Evolutionary conservation across 2,888 invertebrate genomes (phyloP).

Genomic region (Callimorpha dominula): DNA sequence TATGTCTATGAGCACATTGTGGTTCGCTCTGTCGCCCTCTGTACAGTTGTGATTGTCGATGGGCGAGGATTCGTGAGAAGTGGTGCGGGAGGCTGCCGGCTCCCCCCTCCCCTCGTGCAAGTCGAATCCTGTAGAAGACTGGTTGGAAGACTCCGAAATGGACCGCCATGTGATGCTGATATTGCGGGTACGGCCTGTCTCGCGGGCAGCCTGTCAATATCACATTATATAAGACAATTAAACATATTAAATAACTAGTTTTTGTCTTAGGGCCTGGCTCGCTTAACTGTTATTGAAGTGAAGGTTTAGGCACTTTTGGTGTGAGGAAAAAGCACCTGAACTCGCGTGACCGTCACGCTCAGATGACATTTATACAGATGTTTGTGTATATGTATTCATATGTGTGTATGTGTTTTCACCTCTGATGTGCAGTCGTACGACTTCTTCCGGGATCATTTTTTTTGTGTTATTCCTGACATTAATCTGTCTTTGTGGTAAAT

Average conservation of each 20-base stretch:
- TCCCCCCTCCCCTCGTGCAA: slow-evolving; percentile 61
- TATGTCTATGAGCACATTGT: slow-evolving; percentile 48
- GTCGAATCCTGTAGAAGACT: slow-evolving; percentile 76
- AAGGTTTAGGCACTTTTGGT: too few relatives aligned
- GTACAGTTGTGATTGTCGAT: slow-evolving; percentile 60
- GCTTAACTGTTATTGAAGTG: neutral
- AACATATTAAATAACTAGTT: neutral
- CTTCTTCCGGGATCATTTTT: too few relatives aligned
- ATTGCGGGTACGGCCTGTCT: slow-evolving; percentile 71
- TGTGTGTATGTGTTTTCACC: too few relatives aligned
- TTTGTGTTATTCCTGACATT: too few relatives aligned
- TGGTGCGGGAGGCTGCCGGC: slow-evolving; percentile 45
- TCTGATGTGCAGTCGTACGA: too few relatives aligned
- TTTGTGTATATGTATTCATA: too few relatives aligned
- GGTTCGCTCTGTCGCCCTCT: slow-evolving; percentile 60
- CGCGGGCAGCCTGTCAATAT: slow-evolving; percentile 66
- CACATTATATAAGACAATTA: neutral
- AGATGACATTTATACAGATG: too few relatives aligned
- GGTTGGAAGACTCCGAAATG: slow-evolving; percentile 82
- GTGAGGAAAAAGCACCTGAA: too few relatives aligned
- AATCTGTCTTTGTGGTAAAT: too few relatives aligned
- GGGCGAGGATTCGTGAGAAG: slow-evolving; percentile 59
- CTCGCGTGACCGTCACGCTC: too few relatives aligned
- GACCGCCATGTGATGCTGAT: slow-evolving; percentile 84
- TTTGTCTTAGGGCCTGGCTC: too few relatives aligned